Evolutionary conservation across 2,797 vertebrate species (phyloP).

Genomic region (Spinus pinus): DNA sequence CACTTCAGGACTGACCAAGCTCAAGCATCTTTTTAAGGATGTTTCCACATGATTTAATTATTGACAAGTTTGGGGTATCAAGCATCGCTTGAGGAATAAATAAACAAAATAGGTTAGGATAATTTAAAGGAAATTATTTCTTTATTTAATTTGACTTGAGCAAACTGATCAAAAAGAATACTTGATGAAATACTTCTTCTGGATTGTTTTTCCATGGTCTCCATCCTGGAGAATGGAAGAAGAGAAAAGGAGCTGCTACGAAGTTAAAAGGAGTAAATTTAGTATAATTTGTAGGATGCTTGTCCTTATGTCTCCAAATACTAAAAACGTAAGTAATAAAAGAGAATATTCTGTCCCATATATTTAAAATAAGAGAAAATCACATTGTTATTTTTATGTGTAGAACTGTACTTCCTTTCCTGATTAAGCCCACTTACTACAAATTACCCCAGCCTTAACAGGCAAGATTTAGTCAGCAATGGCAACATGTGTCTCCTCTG

Average conservation of each 20-base stretch:
- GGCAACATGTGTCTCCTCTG: not conserved
- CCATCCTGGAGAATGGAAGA: not conserved
- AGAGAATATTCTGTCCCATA: not conserved
- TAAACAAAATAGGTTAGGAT: not conserved
- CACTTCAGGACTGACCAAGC: not conserved
- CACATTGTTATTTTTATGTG: not conserved
- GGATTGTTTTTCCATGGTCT: not conserved
- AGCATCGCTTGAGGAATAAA: not conserved
- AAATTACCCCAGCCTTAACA: not conserved
- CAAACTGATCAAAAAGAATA: not conserved
- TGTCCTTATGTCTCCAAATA: not conserved
- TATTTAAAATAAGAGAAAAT: not conserved
- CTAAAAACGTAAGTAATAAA: not conserved
- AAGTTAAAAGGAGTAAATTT: not conserved
- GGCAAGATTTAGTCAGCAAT: not conserved
- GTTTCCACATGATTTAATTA: not conserved
- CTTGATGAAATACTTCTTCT: not conserved
- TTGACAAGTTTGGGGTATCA: not conserved
- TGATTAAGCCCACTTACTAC: not conserved
- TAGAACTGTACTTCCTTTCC: not conserved
- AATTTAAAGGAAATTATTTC: constrained; percentile 8
- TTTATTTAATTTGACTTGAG: not conserved
- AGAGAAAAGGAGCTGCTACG: not conserved
- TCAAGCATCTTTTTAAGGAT: not conserved
- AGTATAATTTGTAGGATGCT: not conserved